Percentiles rank a stretch among this genome's conserved stretches.
These are phyloP conservation scores for Saturnia pavonia DNA, from an alignment of 2,888 invertebrate genomes.

Conservation along the genomic window DNA sequence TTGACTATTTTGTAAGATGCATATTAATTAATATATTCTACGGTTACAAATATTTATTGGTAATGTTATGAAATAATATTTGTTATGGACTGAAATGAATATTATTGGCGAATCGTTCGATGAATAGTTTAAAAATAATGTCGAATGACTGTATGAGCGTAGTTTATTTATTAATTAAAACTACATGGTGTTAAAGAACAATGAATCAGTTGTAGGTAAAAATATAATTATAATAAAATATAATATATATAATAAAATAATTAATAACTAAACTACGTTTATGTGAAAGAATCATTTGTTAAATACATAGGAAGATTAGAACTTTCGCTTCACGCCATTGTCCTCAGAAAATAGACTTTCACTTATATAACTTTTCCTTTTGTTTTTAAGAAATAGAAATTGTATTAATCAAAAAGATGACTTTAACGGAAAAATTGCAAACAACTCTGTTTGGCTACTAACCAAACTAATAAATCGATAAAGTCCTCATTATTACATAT, in stretches of 20 bases:
- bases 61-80: constrained; percentile 8
- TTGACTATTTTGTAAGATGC: not conserved
- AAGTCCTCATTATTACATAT: no score
- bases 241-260: no score
- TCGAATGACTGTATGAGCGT: not conserved
- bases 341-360: not conserved
- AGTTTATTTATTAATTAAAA: not conserved
- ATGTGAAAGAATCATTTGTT: constrained; percentile 1
- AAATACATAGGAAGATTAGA: not conserved
- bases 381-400: not conserved
- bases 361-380: not conserved
- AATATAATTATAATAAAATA: no score
- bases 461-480: no score
- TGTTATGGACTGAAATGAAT: constrained; percentile 4
- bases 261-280: not conserved
- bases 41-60: constrained; percentile 9
- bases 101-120: not conserved
- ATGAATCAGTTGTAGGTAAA: not conserved
- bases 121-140: constrained; percentile 5
- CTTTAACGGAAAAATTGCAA: not conserved
- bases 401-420: not conserved
- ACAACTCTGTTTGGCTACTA: no score
- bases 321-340: constrained; percentile 9
- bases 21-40: constrained; percentile 7
- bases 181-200: not conserved